phyloP scores from a whole-genome alignment of 2,797 vertebrate species.

The Morelia viridis region DNA sequence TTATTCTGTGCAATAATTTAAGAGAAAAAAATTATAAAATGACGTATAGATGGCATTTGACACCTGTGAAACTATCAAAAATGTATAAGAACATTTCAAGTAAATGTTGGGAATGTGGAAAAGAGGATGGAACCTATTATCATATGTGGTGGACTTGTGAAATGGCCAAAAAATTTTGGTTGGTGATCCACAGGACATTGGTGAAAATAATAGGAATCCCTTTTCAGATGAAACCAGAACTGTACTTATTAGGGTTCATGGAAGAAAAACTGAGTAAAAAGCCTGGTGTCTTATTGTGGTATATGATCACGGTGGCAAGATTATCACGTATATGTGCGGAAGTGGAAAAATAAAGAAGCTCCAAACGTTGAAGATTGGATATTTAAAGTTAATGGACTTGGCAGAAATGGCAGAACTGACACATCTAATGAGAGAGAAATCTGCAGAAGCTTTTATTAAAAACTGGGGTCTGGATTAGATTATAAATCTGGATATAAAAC shows the following conservation, averaged over 20 bases:
- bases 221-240: neutral
- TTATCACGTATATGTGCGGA: neutral
- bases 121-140: neutral
- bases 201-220: neutral
- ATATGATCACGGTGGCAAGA: neutral
- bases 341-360: neutral
- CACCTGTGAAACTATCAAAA: neutral
- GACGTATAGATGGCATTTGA: neutral
- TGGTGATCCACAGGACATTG: neutral
- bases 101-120: neutral
- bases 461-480: neutral
- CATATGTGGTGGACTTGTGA: neutral
- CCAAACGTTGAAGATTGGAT: neutral
- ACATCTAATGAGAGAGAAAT: neutral
- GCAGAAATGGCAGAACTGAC: neutral
- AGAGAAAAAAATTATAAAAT: neutral
- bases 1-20: neutral
- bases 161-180: neutral
- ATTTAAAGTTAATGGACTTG: neutral
- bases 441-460: neutral
- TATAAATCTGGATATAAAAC: too few relatives aligned
- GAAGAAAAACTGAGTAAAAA: neutral
- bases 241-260: neutral
- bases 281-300: neutral
- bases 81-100: too few relatives aligned